Evolutionary conservation across 2,888 invertebrate species (phyloP).

Genomic region (Mechanitis messenoides): DNA sequence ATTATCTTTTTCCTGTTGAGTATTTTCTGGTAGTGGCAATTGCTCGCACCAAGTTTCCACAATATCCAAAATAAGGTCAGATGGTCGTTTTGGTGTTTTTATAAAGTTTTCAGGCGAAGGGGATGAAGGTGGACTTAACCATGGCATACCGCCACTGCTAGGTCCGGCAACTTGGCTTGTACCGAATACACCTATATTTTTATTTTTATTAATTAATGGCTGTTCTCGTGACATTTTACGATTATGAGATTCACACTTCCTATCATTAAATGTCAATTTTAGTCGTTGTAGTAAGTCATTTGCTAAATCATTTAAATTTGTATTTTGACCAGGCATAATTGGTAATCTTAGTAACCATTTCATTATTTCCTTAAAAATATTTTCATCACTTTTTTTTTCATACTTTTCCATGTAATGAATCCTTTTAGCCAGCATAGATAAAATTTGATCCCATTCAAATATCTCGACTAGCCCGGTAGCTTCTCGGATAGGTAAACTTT

Average conservation of each 20-base stretch:
- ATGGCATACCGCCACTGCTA: conserved; percentile 22
- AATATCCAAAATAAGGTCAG: conserved; percentile 43
- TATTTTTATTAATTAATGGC: conserved; percentile 1
- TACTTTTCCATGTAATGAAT: conserved; percentile 47
- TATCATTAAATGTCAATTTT: conserved; percentile 38
- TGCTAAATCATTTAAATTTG: conserved; percentile 35
- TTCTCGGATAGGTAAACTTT: conserved; percentile 42
- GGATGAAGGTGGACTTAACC: conserved; percentile 6
- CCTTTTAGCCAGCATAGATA: conserved; percentile 45
- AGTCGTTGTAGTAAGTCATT: conserved; percentile 38
- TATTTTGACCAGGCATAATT: conserved; percentile 34
- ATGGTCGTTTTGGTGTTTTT: conserved; percentile 37
- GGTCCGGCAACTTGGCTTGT: conserved; percentile 36
- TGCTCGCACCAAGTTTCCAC: conserved; percentile 51
- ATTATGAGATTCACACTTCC: conserved; percentile 36
- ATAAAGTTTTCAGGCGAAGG: conserved; percentile 7
- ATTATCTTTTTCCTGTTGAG: conserved; percentile 32
- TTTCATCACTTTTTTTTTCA: conserved; percentile 35
- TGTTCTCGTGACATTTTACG: conserved; percentile 23
- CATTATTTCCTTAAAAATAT: conserved; percentile 44
- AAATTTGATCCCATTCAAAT: conserved; percentile 45
- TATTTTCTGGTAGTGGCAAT: conserved; percentile 38
- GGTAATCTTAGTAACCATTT: conserved; percentile 52
- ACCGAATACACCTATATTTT: conserved; percentile 27
- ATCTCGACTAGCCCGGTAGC: conserved; percentile 35